Base-by-base conservation (phyloP, 2,113 vertebrate genomes). In the Hiodon tergisus region DNA sequence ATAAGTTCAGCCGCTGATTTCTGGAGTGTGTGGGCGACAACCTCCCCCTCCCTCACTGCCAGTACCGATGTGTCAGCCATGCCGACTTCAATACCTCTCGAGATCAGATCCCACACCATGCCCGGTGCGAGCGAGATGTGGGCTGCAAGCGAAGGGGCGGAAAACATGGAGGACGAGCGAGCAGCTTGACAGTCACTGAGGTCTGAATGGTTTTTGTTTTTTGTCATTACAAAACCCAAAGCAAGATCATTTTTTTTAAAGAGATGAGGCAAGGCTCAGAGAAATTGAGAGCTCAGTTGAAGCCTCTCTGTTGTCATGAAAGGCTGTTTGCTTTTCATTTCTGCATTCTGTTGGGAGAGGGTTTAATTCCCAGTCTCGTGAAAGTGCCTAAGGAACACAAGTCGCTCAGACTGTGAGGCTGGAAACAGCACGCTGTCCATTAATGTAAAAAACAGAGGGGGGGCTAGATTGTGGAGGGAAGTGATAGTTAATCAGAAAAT, bases 321-420 rank as follows among this genome's bases (percentile, higher is more conserved):
- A 52, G 62, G 13, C 61, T 66, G 61, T 46, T 72, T 72, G 46
- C 13, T 72, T 31, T 53, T 31, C 67, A 5, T 74, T 31, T 66
- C 72, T 16, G 4, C 13, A 48, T 79, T 76, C 71, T 73, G 62
- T 47, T 46, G 55, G 71, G 76, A 77, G 54, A 46, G 10, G 72
- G 59, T 57, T 57, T 78, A 69, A 67, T 74, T 78, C 69, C 66
- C 81, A 71, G 70, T 75, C 69, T 69, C 47, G 14, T 79, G 75
- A 78, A 73, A 77, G 73, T 81, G 80, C 78, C 72, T 59, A 11
- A 47, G 16, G 70, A 48, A 76, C 67, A 76, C 59, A 77, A 80
- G 81, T 80, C 69, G 76, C 54, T 50, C 52, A 53, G 59, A 14
- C 11, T 76, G 17, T 13, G 11, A 7, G 47, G 14, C 3, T 72